Base-by-base conservation (phyloP, 2,797 vertebrate genomes). In the Heteromormyrus szaboi region DNA sequence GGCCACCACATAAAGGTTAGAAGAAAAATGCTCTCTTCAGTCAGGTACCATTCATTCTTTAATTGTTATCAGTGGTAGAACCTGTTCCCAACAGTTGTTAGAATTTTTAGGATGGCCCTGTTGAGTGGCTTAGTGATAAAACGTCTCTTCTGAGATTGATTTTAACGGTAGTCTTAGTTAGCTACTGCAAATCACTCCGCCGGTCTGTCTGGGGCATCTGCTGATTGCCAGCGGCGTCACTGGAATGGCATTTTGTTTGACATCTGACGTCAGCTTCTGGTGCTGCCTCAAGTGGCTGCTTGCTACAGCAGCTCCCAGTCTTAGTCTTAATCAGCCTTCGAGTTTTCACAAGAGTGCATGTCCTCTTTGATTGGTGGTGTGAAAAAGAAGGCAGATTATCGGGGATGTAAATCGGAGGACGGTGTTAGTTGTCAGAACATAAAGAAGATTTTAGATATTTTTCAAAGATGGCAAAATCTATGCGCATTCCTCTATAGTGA, bases 1-100 rank as follows among this genome's bases (percentile, higher is more conserved):
- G 65, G 17, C 96, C 97, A 22, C 94, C 95, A 12, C 96, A 96
- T 89, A 95, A 97, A 89, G 97, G 98, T 90, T 94, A 95, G 96
- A 91, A 89, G 88, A 62, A 72, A 8, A 91, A 91, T 62, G n/a
- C 12, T 11, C 54, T 29, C 81, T 85, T 25, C 25, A 17, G 11
- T 62, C 56, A 51, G 59, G 81, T 17, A 29, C 33, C 12, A 22
- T 85, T 65, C 7, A 68, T 44, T 22, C 22, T 53, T 56, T 86
- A 6, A 86, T 9, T 76, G 68, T 41, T n/a, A 79, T 79, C 37
- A 79, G 17, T 79, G 37, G 72, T 79, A 41, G 72, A 79, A 19
- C 41, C 8, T 79, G 72, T 17, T 44, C 37, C 37, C 72, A 46
- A 12, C 7, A 79, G 5, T 41, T 76, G 33, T 41, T 4, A 76